A percentile compares a stretch with the other conserved stretches of the same genome.
phyloP scores from a whole-genome alignment of 2,888 invertebrate species.

The Cerceris rybyensis region DNA sequence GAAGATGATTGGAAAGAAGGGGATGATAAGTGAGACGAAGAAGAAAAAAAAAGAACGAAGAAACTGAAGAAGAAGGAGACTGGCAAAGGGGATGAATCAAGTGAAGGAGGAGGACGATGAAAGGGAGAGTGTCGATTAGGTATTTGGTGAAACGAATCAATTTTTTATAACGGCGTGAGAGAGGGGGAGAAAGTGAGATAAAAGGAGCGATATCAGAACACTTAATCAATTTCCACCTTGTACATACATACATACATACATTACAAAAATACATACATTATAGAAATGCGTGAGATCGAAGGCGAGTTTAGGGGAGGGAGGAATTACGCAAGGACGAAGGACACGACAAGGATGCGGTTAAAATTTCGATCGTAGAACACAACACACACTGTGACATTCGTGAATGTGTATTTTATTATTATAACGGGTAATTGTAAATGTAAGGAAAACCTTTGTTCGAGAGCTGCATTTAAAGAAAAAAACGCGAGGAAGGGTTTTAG shows the following conservation, averaged over 20 bases:
- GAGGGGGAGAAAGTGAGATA: constrained; percentile 34
- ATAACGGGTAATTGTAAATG: constrained; percentile 67
- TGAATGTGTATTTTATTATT: constrained; percentile 80
- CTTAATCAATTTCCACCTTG: constrained; percentile 63
- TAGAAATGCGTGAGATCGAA: constrained; percentile 8
- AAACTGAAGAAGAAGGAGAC: not conserved
- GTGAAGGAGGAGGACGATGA: constrained; percentile 19
- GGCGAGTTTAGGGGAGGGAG: constrained; percentile 7
- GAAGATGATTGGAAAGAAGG: not conserved
- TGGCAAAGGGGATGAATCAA: not conserved
- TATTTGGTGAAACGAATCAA: constrained; percentile 65
- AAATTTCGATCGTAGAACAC: constrained; percentile 7
- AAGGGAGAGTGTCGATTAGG: constrained; percentile 52
- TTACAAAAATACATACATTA: constrained; percentile 22
- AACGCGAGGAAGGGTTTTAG: not conserved
- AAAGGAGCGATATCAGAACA: constrained; percentile 60
- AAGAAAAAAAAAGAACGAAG: constrained; percentile 21
- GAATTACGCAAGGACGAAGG: constrained; percentile 5
- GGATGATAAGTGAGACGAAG: not conserved
- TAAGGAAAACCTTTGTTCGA: constrained; percentile 25
- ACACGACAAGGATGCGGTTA: not conserved
- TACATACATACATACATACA: constrained; percentile 49
- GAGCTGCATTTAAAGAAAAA: constrained; percentile 1
- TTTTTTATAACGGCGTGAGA: constrained; percentile 65
- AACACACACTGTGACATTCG: constrained; percentile 68